Evolutionary conservation across 2,113 vertebrate genomes (phyloP).

Genomic region (Furnarius figulus): DNA sequence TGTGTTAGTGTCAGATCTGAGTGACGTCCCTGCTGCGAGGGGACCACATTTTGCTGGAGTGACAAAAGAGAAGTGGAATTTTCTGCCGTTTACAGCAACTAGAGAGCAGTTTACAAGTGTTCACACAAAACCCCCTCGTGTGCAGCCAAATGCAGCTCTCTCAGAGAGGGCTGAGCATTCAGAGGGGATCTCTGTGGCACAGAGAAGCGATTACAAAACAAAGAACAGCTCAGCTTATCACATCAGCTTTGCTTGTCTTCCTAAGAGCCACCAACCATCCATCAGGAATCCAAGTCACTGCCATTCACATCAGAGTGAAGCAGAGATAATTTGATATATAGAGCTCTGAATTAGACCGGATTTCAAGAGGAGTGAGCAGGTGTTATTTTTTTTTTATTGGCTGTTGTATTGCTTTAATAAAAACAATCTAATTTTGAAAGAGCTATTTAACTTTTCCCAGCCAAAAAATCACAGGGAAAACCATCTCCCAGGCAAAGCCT

Average conservation of each 20-base stretch:
- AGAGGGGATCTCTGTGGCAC: background rate
- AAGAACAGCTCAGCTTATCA: slow-evolving; percentile 28
- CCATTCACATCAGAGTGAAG: slow-evolving; percentile 23
- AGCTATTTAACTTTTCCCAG: background rate
- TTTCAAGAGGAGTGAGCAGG: slow-evolving; percentile 46
- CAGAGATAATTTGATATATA: slow-evolving; percentile 14
- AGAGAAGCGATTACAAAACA: slow-evolving; percentile 21
- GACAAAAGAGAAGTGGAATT: background rate
- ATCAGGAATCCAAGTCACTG: slow-evolving; percentile 32
- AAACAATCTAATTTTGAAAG: background rate
- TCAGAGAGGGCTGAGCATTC: background rate
- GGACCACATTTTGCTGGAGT: background rate
- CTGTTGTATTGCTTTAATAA: slow-evolving; percentile 33
- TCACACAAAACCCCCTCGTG: background rate
- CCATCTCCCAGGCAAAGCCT: background rate
- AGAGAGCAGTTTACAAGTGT: background rate
- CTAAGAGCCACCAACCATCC: slow-evolving; percentile 35
- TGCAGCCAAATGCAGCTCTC: background rate
- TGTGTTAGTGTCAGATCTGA: background rate
- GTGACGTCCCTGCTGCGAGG: background rate
- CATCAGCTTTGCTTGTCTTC: slow-evolving; percentile 41
- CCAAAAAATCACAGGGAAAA: background rate
- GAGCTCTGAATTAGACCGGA: slow-evolving; percentile 15
- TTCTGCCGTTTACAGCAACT: background rate
- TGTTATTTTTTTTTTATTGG: slow-evolving; percentile 39